These are phyloP conservation scores for Cladopsammia gracilis DNA, from an alignment of 64 coral and sea anemone species.

Conservation along the genomic window DNA sequence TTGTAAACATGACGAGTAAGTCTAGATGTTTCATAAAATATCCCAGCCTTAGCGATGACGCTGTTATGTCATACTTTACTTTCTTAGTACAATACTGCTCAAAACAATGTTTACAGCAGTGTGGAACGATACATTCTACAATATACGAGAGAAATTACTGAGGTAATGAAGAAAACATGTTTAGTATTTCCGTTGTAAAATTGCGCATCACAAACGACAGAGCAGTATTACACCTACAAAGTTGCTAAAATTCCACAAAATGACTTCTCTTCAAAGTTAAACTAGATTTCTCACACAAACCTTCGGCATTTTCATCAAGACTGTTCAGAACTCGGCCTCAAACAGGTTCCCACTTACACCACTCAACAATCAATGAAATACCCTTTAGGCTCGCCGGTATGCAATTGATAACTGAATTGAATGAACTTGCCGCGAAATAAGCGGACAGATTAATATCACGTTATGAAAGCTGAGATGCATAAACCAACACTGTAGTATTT, in stretches of 20 bases:
- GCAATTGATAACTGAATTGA: slow-evolving; percentile 34
- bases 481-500: neutral
- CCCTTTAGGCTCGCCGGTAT: neutral
- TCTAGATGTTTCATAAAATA: neutral
- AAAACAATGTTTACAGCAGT: neutral
- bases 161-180: neutral
- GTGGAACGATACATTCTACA: neutral
- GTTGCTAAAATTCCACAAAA: neutral
- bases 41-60: neutral
- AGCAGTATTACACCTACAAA: neutral
- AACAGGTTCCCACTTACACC: no score
- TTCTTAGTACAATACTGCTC: neutral
- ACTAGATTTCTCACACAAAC: neutral
- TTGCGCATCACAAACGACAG: neutral
- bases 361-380: no score
- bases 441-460: neutral
- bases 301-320: neutral
- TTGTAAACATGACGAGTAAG: neutral
- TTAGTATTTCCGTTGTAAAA: slow-evolving; percentile 6
- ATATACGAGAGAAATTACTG: neutral
- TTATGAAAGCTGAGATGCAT: slow-evolving; percentile 12
- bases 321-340: no score
- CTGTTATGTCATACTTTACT: neutral
- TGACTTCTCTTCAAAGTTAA: neutral
- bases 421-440: neutral